phyloP scores from a whole-genome alignment of 2,797 vertebrate genomes.

The Chloroceryle inda region DNA sequence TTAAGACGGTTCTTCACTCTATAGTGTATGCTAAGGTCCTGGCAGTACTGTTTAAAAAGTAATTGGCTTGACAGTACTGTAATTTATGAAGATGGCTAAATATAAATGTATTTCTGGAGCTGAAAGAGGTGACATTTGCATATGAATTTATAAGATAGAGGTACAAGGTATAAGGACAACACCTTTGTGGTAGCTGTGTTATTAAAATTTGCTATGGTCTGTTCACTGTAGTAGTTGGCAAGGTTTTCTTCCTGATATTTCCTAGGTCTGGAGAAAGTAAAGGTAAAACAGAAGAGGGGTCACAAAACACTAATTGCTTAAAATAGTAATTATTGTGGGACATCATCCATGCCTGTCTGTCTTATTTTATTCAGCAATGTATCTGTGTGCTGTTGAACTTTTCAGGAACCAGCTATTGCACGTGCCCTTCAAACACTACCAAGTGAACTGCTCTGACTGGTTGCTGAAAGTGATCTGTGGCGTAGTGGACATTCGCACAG shows the following conservation, averaged over 20 bases:
- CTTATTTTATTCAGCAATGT: neutral
- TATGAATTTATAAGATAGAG: neutral
- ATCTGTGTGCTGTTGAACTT: neutral
- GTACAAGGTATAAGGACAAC: neutral
- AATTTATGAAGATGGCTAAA: neutral
- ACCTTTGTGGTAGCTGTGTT: neutral
- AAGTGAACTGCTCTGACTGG: slow-evolving; percentile 85
- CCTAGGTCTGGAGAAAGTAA: neutral
- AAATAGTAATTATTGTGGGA: neutral
- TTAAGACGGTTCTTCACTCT: neutral
- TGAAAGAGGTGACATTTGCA: neutral
- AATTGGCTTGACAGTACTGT: neutral
- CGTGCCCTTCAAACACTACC: slow-evolving; percentile 80
- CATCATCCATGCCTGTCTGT: neutral
- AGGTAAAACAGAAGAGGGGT: neutral
- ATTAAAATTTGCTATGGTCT: neutral
- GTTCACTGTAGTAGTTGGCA: neutral
- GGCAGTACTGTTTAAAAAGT: neutral
- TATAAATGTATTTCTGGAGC: neutral
- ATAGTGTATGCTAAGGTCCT: neutral
- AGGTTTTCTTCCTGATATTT: neutral
- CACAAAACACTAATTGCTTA: neutral
- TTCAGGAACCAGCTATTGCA: slow-evolving; percentile 84
- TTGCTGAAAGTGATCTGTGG: slow-evolving; percentile 84
- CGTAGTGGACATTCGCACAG: slow-evolving; percentile 80